These are phyloP conservation scores for Protosalanx chinensis DNA, from an alignment of 2,797 vertebrate species.

Conservation along the genomic window DNA sequence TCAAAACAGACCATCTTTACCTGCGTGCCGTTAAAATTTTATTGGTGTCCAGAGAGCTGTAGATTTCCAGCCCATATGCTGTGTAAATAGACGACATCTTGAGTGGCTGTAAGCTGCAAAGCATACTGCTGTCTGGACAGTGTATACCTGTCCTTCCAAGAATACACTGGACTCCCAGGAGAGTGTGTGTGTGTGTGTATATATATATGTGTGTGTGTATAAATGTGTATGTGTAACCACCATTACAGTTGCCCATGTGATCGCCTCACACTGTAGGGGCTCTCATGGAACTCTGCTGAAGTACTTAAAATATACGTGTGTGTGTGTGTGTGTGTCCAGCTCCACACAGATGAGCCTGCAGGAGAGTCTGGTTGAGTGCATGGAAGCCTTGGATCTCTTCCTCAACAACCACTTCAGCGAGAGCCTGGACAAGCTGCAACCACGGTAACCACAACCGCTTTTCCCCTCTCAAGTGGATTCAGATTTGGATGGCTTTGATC, in stretches of 20 bases:
- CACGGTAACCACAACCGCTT: slow-evolving; percentile 63
- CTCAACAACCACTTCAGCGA: slow-evolving; percentile 82
- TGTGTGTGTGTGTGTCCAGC: slow-evolving; percentile 42
- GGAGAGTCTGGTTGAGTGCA: slow-evolving; percentile 76
- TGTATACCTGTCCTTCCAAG: neutral
- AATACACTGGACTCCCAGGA: neutral
- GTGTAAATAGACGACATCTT: slow-evolving; percentile 29
- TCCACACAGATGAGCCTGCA: slow-evolving; percentile 67
- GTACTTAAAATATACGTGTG: neutral
- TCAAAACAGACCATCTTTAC: no score
- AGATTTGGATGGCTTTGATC: neutral
- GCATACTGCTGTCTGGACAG: neutral
- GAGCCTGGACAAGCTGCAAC: slow-evolving; percentile 77
- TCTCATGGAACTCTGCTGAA: neutral
- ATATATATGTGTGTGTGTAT: neutral
- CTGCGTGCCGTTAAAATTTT: no score
- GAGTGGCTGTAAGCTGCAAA: slow-evolving; percentile 3
- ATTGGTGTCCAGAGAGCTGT: neutral
- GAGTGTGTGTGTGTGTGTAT: slow-evolving; percentile 10
- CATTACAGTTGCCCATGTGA: neutral
- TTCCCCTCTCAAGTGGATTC: neutral
- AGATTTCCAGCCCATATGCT: neutral
- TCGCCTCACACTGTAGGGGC: neutral
- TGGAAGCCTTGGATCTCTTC: slow-evolving; percentile 81
- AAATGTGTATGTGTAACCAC: no score